Base-by-base conservation (phyloP, 1,140 invertebrate species). In the Centruroides sculpturatus region DNA sequence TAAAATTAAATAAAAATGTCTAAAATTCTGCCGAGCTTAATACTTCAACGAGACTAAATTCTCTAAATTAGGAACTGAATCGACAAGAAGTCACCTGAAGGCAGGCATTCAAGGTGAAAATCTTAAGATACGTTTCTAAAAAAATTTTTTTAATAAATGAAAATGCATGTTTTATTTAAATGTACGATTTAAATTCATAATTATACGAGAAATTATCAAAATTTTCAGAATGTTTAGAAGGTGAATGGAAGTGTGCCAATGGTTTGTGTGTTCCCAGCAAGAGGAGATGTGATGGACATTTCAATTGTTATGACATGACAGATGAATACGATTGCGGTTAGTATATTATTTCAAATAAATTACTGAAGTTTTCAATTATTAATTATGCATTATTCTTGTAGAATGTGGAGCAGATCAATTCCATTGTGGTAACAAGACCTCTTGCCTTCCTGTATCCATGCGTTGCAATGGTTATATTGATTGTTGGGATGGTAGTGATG, bases 401-500 rank as follows among this genome's bases (percentile, higher is more conserved):
- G 85, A 78, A 61, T 87, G 85, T 70, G 77, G 85, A 68, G 72
- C 77, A 11, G 83, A 80, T 58, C 79, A 85, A 71, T 87, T 89
- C 69, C 83, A 83, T 51, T 89, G 86, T 70, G 83, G 85, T 51
- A 83, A 85, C 66, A 77, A 80, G 57, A 86, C 85, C 62, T 86
- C 85, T 47, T 89, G 86, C 72, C 77, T 89, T 60, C 76, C 82
- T 13, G 77, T 81, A 56, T 77, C 73, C 12, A 82, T 82, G 70
- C 82, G 83, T 78, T 93, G 89, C 69, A 82, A 93, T 70, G 82
- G 82, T 54, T 75, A 76, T 4, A 80, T 86, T 0, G 79, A 94
- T 67, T 94, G 90, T 71, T 67, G 72, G 11, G 89, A 93, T 71
- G 82, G 80, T 5, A 87, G 85, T 64, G 90, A 94, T 70, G 90